phyloP scores from a whole-genome alignment of 2,797 vertebrate genomes.

The Ptychadena robeensis region DNA sequence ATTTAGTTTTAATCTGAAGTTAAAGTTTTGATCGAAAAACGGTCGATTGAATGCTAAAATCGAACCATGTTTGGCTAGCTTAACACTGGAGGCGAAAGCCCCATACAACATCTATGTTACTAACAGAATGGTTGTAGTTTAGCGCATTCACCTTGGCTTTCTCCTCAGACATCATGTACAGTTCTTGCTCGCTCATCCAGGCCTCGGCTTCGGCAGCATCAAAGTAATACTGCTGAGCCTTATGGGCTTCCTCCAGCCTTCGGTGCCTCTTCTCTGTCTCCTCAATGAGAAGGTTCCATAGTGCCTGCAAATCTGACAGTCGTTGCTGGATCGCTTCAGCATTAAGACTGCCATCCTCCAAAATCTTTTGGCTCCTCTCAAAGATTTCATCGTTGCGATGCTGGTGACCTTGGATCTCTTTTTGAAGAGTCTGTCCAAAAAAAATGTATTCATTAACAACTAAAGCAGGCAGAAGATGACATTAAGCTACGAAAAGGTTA shows the following conservation, averaged over 20 bases:
- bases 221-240: constrained; percentile 96
- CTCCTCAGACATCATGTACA: constrained; percentile 99
- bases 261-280: constrained; percentile 89
- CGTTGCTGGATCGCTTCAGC: constrained; percentile 84
- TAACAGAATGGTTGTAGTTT: background rate
- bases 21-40: no score
- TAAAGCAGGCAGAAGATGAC: no score
- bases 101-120: background rate
- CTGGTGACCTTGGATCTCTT: constrained; percentile 96
- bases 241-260: constrained; percentile 90
- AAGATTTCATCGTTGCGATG: constrained; percentile 96
- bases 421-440: constrained; percentile 89
- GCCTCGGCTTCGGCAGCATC: constrained; percentile 95
- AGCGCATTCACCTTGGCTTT: constrained; percentile 89
- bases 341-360: constrained; percentile 79
- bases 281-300: constrained; percentile 87
- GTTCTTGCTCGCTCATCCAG: constrained; percentile 99
- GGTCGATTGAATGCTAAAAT: no score
- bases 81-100: no score
- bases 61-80: no score
- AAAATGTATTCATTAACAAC: background rate
- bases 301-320: constrained; percentile 82
- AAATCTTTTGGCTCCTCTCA: constrained; percentile 88
- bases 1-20: no score
- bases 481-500: no score